phyloP scores from a whole-genome alignment of 1,140 invertebrate genomes.

The Brachionus rotundiformis region DNA sequence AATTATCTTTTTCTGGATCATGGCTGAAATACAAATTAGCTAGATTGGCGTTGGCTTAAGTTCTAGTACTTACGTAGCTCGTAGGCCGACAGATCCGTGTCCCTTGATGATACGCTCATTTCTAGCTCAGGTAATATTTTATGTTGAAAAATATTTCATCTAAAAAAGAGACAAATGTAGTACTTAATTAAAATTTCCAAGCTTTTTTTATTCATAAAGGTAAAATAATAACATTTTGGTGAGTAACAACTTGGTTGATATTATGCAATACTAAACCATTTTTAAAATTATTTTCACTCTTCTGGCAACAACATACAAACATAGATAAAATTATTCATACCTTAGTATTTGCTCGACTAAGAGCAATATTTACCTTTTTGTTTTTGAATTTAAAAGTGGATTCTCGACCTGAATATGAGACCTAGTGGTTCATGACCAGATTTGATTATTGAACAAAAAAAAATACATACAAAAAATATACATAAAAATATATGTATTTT shows the following conservation, averaged over 20 bases:
- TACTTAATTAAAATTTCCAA: neutral
- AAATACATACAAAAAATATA: too few species aligned
- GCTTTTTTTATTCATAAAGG: slow-evolving; percentile 17
- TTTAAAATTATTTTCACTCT: neutral
- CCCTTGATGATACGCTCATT: slow-evolving; percentile 4
- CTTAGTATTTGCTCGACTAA: neutral
- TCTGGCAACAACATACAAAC: slow-evolving; percentile 13
- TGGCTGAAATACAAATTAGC: slow-evolving; percentile 26
- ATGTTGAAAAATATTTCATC: neutral
- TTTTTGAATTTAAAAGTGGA: neutral
- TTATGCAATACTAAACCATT: slow-evolving; percentile 14
- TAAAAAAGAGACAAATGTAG: slow-evolving; percentile 15
- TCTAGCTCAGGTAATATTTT: neutral
- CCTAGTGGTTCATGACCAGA: neutral
- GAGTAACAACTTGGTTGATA: neutral
- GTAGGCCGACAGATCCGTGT: slow-evolving; percentile 2
- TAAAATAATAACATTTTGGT: slow-evolving; percentile 4
- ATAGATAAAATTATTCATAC: slow-evolving; percentile 17
- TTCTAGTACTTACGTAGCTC: slow-evolving; percentile 5
- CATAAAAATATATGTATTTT: too few species aligned
- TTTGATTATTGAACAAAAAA: neutral
- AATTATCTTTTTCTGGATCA: slow-evolving; percentile 45
- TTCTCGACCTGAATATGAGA: neutral
- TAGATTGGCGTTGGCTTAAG: too few species aligned
- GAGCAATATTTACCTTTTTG: slow-evolving; percentile 19